Conservation (phyloP, 2,888 invertebrate species). For the Leptogaster cylindrica region DNA sequence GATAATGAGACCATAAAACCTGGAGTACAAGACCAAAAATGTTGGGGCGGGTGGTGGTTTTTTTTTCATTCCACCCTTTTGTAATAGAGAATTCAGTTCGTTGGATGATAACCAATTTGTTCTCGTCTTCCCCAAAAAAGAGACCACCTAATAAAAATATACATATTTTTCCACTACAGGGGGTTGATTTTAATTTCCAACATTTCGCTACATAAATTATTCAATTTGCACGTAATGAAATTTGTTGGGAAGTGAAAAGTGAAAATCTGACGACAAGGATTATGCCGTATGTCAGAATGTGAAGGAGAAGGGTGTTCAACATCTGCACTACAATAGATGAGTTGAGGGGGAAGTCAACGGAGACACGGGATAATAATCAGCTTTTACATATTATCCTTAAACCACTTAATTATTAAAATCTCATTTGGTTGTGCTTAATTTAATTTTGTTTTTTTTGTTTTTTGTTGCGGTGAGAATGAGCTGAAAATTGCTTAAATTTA, state of each 20-base stretch:
- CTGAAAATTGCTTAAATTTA: constrained; percentile 21
- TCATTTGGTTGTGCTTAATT: constrained; percentile 27
- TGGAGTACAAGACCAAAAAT: not conserved
- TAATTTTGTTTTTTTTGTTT: no score
- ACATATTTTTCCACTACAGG: constrained; percentile 2
- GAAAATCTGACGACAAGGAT: no score
- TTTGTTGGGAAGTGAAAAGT: constrained; percentile 28
- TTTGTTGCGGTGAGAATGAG: constrained; percentile 6
- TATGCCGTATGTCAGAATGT: no score
- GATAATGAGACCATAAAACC: constrained; percentile 45
- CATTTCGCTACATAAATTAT: constrained; percentile 44
- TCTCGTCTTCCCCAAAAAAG: no score
- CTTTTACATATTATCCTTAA: no score
- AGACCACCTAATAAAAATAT: not conserved
- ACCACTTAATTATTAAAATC: constrained; percentile 34
- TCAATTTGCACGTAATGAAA: constrained; percentile 43
- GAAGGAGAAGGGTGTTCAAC: no score
- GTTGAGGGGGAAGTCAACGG: no score
- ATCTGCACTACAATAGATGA: no score
- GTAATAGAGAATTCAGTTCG: not conserved
- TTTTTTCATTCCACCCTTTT: not conserved
- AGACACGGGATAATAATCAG: no score
- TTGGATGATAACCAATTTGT: not conserved
- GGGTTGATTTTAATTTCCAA: constrained; percentile 36
- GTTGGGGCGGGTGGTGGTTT: not conserved